Conservation (phyloP, 1,140 invertebrate genomes). For the Oreohelix idahoensis region DNA sequence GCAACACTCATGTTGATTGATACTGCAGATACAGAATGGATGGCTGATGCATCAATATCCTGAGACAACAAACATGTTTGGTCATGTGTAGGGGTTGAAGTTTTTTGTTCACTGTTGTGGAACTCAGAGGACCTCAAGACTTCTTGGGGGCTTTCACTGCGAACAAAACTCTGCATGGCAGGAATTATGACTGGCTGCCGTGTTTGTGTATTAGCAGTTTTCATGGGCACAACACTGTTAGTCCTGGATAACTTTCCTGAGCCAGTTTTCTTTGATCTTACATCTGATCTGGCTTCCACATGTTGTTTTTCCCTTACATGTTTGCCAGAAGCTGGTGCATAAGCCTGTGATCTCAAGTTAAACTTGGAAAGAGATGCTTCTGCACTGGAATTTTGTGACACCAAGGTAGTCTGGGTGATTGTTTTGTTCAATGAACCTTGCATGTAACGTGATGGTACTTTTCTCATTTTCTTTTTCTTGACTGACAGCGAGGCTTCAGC, state of each 20-base stretch:
- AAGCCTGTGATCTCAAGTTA: background rate
- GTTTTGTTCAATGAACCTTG: slow-evolving; percentile 8
- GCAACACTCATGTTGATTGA: background rate
- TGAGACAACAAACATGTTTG: background rate
- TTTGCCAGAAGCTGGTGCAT: background rate
- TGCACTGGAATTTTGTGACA: background rate
- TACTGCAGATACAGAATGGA: slow-evolving; percentile 10
- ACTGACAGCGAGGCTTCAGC: background rate
- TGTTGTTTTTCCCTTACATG: background rate
- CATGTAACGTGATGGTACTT: slow-evolving; percentile 28
- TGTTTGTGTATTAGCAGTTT: background rate
- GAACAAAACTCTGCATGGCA: background rate
- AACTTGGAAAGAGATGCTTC: background rate
- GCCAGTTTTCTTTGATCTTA: background rate
- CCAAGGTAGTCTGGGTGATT: background rate
- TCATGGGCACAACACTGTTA: background rate
- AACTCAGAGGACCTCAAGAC: background rate
- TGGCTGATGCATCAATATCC: slow-evolving; percentile 30
- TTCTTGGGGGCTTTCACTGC: background rate
- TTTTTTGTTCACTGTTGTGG: background rate
- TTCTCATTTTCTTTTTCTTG: slow-evolving; percentile 14
- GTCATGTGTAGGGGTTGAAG: slow-evolving; percentile 19
- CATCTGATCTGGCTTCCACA: background rate
- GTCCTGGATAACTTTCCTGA: background rate
- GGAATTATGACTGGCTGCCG: background rate